phyloP scores from a whole-genome alignment of 2,797 vertebrate species.

The Ctenosaura bakeri region DNA sequence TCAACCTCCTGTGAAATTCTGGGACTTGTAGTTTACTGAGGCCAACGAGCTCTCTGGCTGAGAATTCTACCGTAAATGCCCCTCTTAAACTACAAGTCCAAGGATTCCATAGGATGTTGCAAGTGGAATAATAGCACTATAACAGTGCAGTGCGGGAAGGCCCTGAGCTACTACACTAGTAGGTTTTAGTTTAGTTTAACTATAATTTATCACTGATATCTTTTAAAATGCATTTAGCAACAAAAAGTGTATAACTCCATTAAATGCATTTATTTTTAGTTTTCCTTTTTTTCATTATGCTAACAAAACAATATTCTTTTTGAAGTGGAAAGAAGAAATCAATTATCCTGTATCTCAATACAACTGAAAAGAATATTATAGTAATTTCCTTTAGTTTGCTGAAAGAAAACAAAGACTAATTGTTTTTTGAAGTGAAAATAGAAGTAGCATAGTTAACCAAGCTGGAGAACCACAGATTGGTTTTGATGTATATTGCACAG shows the following conservation, averaged over 20 bases:
- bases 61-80: too few species aligned
- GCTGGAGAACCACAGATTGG: constrained; percentile 69
- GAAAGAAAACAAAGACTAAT: constrained; percentile 66
- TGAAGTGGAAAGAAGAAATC: constrained; percentile 59
- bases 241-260: constrained; percentile 49
- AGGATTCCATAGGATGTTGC: too few species aligned
- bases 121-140: too few species aligned
- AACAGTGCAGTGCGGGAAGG: too few species aligned
- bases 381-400: constrained; percentile 65
- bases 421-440: constrained; percentile 74
- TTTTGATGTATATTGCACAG: constrained; percentile 76
- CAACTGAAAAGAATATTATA: constrained; percentile 59
- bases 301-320: constrained; percentile 55
- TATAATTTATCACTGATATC: constrained; percentile 41
- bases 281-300: not conserved
- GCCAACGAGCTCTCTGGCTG: too few species aligned
- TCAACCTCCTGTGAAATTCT: too few species aligned
- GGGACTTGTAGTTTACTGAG: too few species aligned
- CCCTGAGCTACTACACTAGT: not conserved
- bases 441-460: constrained; percentile 71
- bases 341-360: constrained; percentile 60
- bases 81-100: too few species aligned
- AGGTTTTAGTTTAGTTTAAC: constrained; percentile 4
- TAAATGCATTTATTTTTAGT: constrained; percentile 46
- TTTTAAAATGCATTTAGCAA: constrained; percentile 60